Conservation (phyloP, 2,113 vertebrate genomes). For the Xenus cinereus region DNA sequence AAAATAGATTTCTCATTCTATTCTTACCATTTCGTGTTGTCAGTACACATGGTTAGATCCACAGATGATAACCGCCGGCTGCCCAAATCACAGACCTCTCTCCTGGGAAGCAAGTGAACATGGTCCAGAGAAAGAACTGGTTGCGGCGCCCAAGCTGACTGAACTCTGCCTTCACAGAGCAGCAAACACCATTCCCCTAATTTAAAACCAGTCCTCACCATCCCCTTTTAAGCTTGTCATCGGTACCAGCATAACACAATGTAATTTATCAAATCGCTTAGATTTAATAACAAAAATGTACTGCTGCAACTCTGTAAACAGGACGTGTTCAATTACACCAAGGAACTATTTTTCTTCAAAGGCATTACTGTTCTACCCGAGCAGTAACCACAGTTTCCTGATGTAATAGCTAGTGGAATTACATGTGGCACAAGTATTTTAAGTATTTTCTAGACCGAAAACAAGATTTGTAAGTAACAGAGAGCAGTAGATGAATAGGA, state of each 20-base stretch:
- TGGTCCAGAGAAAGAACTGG: background rate
- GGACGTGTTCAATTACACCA: conserved; percentile 73
- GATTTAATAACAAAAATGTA: conserved; percentile 73
- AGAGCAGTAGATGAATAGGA: background rate
- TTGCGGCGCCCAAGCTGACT: background rate
- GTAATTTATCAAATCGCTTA: conserved; percentile 67
- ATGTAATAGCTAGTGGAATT: conserved; percentile 11
- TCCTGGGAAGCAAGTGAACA: background rate
- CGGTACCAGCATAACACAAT: conserved; percentile 59
- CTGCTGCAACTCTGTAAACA: conserved; percentile 70
- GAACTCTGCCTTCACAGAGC: background rate
- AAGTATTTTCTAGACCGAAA: background rate
- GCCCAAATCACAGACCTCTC: background rate
- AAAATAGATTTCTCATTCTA: background rate
- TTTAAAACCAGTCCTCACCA: background rate
- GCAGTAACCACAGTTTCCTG: conserved; percentile 1
- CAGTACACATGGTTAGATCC: background rate
- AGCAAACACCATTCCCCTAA: background rate
- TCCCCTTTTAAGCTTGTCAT: background rate
- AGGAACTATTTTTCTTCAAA: conserved; percentile 67
- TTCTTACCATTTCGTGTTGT: background rate
- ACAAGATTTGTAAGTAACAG: background rate
- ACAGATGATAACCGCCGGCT: background rate
- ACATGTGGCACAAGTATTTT: background rate
- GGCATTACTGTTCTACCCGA: conserved; percentile 40